Conservation (phyloP, 2,888 invertebrate species). For the Drosophila recens region DNA sequence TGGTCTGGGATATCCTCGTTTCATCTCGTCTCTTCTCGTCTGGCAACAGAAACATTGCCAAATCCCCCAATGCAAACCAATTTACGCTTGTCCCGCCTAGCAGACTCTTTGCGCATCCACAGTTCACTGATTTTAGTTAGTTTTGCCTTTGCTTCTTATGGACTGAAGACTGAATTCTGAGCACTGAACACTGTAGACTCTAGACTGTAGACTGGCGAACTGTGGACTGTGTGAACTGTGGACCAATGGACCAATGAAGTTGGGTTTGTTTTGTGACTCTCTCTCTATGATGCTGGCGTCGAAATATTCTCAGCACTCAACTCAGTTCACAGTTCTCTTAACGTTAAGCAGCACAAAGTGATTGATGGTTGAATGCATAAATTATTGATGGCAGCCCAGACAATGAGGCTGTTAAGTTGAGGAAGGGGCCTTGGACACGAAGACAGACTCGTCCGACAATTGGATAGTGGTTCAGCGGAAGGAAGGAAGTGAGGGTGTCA, state of each 20-base stretch:
- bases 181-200: slow-evolving; percentile 4
- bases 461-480: slow-evolving; percentile 23
- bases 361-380: slow-evolving; percentile 81
- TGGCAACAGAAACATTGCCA: slow-evolving; percentile 15
- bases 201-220: slow-evolving; percentile 1
- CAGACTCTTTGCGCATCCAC: slow-evolving; percentile 46
- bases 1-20: not conserved
- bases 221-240: slow-evolving; percentile 24
- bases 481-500: slow-evolving; percentile 34
- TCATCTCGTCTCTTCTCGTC: slow-evolving; percentile 3
- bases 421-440: not conserved
- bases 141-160: slow-evolving; percentile 39
- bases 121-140: slow-evolving; percentile 78
- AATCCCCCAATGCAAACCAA: slow-evolving; percentile 62
- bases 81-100: slow-evolving; percentile 62
- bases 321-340: slow-evolving; percentile 58
- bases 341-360: slow-evolving; percentile 79
- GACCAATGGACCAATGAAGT: slow-evolving; percentile 40
- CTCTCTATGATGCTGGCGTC: slow-evolving; percentile 30
- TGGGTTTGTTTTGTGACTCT: slow-evolving; percentile 48
- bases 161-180: slow-evolving; percentile 5
- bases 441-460: slow-evolving; percentile 11
- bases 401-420: slow-evolving; percentile 52
- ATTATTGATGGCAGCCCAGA: slow-evolving; percentile 77
- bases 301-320: slow-evolving; percentile 46